Conservation (phyloP, 2,888 invertebrate species). For the Himalopsyche tibetana region DNA sequence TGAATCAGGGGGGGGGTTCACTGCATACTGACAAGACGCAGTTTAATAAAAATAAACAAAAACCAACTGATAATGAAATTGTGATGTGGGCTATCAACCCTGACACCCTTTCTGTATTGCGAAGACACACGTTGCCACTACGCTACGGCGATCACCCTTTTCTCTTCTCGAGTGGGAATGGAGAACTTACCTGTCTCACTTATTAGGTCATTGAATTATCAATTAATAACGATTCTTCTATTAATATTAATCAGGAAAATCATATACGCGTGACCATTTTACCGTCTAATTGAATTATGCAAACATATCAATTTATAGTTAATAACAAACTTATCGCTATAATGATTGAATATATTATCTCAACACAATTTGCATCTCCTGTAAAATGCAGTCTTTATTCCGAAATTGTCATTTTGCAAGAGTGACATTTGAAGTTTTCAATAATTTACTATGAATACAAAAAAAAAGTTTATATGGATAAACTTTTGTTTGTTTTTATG, state of each 20-base stretch:
- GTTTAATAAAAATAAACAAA: too few species aligned
- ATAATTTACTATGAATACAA: too few species aligned
- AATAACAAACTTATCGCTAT: background rate
- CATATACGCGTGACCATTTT: background rate
- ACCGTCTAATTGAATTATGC: background rate
- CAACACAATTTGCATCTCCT: too few species aligned
- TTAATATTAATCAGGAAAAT: background rate
- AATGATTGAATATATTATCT: background rate
- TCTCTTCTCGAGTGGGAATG: background rate
- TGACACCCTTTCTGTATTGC: background rate
- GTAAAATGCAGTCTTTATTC: too few species aligned
- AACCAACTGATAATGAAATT: too few species aligned
- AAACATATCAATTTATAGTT: background rate
- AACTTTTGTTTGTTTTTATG: too few species aligned
- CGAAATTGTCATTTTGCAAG: too few species aligned
- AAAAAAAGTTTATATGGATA: too few species aligned
- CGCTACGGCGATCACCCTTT: background rate
- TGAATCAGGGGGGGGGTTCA: too few species aligned
- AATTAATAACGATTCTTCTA: background rate
- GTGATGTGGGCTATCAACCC: too few species aligned
- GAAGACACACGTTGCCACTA: conserved; percentile 4
- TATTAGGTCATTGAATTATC: conserved; percentile 20
- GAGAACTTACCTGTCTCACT: background rate
- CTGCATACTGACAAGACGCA: too few species aligned
- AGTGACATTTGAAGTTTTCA: too few species aligned